Base-by-base conservation (phyloP, 1,140 invertebrate genomes). In the Meloidogyne chitwoodi region DNA sequence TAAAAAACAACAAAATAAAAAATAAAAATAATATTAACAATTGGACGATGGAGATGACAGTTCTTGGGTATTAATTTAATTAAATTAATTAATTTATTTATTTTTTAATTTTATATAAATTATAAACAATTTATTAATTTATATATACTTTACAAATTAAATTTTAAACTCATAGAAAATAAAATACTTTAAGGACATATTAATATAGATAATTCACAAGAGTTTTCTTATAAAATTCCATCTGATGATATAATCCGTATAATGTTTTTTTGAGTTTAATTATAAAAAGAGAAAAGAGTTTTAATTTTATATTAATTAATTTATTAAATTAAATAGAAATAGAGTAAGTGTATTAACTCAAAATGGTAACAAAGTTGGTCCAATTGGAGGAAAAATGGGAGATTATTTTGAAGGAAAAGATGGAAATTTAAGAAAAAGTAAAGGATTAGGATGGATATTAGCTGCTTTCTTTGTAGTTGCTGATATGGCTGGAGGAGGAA, bases 401-500 rank as follows among this genome's bases (percentile, higher is more conserved):
- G 70, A 73, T 34, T 73, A 73, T 64, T 75, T 70, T 41, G 75
- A 75, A 38, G 38, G 64, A 27, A 24, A 64, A 41, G 41, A 66
- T 26, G 67, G 41, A n/a, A 29, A 62, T 8, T 29, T 79, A 29
- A 80, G 34, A 11, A 68, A 68, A 29, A 16, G 44, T n/a, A 70
- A 71, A n/a, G 77, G 77, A 12, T 24, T 79, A 34, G 34, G 72
- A 29, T 80, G 79, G 79, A 19, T 79, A 41, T 12, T 80, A 5
- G 76, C 80, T 12, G 79, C 67, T 56, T 77, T 80, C 27, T 82
- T 80, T 44, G 63, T 81, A 29, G 68, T 80, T 31, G 79, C 38
- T 16, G 81, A 80, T 74, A 72, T 70, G 66, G 79, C 79, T 24
- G 80, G 80, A n/a, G 80, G 75, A 5, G 80, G 80, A 19, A 80